A percentile compares a stretch with the other conserved stretches of the same genome.
These are phyloP conservation scores for Sminthopsis crassicaudata DNA, from an alignment of 2,113 vertebrate species.

Conservation along the genomic window DNA sequence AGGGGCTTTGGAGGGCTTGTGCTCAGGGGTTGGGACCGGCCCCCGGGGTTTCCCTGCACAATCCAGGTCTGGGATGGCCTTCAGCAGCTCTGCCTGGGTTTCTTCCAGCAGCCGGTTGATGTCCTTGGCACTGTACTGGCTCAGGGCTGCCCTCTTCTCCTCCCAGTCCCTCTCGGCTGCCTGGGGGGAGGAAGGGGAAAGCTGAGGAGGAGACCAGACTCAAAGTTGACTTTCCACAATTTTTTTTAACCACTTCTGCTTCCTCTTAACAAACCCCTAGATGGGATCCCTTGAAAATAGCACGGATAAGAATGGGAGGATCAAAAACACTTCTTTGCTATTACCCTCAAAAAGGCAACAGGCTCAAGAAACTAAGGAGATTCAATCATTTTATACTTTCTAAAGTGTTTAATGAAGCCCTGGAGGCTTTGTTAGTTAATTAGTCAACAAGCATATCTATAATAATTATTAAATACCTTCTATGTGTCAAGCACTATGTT, in stretches of 20 bases:
- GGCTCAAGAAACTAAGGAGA: neutral
- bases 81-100: constrained; percentile 98
- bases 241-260: neutral
- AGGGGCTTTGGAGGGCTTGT: constrained; percentile 90
- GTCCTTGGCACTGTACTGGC: constrained; percentile 97
- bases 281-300: neutral
- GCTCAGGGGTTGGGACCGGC: constrained; percentile 86
- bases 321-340: neutral
- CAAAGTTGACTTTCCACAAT: neutral
- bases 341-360: neutral
- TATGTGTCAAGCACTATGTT: neutral
- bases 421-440: neutral
- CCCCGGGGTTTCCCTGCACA: constrained; percentile 94
- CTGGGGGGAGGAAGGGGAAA: constrained; percentile 77
- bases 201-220: neutral
- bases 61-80: constrained; percentile 98
- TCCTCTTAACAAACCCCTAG: constrained; percentile 12
- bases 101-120: constrained; percentile 98
- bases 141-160: constrained; percentile 96
- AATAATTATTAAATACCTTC: neutral
- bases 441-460: neutral
- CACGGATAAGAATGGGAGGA: neutral
- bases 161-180: constrained; percentile 98
- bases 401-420: neutral
- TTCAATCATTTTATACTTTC: neutral